phyloP scores from a whole-genome alignment of 2,888 invertebrate species.

The Nomada flava region DNA sequence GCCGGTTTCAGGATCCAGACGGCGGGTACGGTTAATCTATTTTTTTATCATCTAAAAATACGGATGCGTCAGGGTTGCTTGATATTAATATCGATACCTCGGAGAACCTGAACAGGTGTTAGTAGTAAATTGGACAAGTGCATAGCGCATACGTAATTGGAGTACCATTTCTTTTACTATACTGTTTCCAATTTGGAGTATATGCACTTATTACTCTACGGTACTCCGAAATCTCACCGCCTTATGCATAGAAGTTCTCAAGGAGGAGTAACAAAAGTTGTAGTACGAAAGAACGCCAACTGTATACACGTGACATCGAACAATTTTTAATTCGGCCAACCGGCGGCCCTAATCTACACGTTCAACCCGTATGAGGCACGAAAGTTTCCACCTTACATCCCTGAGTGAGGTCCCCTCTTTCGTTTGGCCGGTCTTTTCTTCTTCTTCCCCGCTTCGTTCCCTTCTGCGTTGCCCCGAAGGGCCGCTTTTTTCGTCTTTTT shows the following conservation, averaged over 20 bases:
- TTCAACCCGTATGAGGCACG: constrained; percentile 52
- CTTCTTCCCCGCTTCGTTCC: constrained; percentile 42
- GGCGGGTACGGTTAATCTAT: constrained; percentile 23
- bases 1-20: constrained; percentile 15
- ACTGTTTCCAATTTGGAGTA: too few relatives aligned
- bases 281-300: too few relatives aligned
- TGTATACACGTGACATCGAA: not conserved
- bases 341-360: constrained; percentile 7
- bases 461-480: constrained; percentile 64
- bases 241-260: too few relatives aligned
- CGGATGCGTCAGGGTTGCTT: not conserved
- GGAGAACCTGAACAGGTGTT: too few relatives aligned
- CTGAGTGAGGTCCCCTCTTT: constrained; percentile 67
- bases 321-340: constrained; percentile 2
- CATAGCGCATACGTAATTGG: too few relatives aligned
- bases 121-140: too few relatives aligned
- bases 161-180: too few relatives aligned
- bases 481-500: constrained; percentile 69
- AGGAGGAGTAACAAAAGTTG: too few relatives aligned
- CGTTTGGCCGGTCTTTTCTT: constrained; percentile 58
- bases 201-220: too few relatives aligned
- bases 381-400: constrained; percentile 71
- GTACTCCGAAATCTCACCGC: too few relatives aligned
- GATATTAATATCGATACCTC: too few relatives aligned
- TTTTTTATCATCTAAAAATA: not conserved